Evolutionary conservation across 2,888 invertebrate genomes (phyloP).

Genomic region (Diarsia rubi): DNA sequence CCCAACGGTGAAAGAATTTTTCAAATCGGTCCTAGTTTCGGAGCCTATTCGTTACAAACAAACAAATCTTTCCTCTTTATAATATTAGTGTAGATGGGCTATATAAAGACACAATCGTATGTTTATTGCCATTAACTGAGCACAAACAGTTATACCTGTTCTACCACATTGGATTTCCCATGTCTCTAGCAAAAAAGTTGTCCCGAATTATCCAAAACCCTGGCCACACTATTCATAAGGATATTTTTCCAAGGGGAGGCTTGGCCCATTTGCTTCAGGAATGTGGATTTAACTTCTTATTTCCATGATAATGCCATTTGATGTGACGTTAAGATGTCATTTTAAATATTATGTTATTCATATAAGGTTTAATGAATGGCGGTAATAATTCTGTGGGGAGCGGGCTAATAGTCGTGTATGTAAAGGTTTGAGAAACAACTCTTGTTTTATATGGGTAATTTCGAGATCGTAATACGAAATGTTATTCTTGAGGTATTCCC

Average conservation of each 20-base stretch:
- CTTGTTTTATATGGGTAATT: background rate
- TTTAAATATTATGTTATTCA: constrained; percentile 64
- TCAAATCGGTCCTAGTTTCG: too few species aligned
- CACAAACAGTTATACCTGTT: background rate
- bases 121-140: background rate
- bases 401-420: constrained; percentile 11
- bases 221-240: constrained; percentile 50
- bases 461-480: background rate
- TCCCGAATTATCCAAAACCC: background rate
- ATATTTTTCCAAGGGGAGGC: constrained; percentile 66
- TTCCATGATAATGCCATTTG: constrained; percentile 64
- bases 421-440: constrained; percentile 14
- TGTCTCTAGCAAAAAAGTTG: background rate
- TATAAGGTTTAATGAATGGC: constrained; percentile 55
- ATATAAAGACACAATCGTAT: background rate
- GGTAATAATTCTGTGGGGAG: constrained; percentile 26
- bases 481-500: too few species aligned
- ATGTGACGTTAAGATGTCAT: constrained; percentile 58
- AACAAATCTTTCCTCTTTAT: too few species aligned
- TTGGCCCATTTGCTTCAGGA: constrained; percentile 59
- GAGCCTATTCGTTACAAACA: too few species aligned
- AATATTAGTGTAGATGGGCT: too few species aligned
- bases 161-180: background rate
- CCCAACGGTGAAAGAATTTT: too few species aligned
- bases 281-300: constrained; percentile 63